Conservation (phyloP, 2,888 invertebrate genomes). For the Eledona agricola region DNA sequence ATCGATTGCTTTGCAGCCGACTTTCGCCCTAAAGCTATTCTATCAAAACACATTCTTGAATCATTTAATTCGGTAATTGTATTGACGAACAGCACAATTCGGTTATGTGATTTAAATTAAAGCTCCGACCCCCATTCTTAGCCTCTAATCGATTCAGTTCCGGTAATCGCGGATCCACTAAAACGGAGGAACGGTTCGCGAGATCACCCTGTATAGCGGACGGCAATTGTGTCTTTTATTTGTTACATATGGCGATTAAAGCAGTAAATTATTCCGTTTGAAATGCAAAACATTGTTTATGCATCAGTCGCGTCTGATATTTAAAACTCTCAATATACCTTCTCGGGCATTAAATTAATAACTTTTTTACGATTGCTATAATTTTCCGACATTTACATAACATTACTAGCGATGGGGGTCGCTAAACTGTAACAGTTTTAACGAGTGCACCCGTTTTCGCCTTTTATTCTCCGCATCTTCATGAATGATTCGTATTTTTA, state of each 20-base stretch:
- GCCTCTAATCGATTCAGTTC: neutral
- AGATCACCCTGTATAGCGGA: no score
- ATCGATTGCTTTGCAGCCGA: constrained; percentile 59
- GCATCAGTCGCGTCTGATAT: constrained; percentile 15
- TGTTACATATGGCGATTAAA: constrained; percentile 8
- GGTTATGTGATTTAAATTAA: constrained; percentile 41
- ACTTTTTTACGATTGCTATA: constrained; percentile 57
- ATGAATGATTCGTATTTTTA: constrained; percentile 42
- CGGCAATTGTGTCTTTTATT: constrained; percentile 10
- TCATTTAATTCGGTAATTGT: constrained; percentile 57
- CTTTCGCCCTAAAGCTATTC: constrained; percentile 58
- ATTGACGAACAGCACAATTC: constrained; percentile 44
- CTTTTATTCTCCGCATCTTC: constrained; percentile 55
- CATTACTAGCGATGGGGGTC: constrained; percentile 54
- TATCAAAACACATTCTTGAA: constrained; percentile 58
- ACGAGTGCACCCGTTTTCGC: constrained; percentile 55
- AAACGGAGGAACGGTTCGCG: no score
- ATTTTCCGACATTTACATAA: constrained; percentile 56
- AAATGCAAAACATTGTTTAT: constrained; percentile 17
- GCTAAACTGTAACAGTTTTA: constrained; percentile 54
- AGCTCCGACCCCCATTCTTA: constrained; percentile 9
- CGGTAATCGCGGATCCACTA: constrained; percentile 12
- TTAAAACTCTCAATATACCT: constrained; percentile 33
- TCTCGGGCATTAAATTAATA: constrained; percentile 51
- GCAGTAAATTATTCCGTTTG: constrained; percentile 23